phyloP scores from a whole-genome alignment of 2,113 vertebrate genomes.

The Lanius ludovicianus region DNA sequence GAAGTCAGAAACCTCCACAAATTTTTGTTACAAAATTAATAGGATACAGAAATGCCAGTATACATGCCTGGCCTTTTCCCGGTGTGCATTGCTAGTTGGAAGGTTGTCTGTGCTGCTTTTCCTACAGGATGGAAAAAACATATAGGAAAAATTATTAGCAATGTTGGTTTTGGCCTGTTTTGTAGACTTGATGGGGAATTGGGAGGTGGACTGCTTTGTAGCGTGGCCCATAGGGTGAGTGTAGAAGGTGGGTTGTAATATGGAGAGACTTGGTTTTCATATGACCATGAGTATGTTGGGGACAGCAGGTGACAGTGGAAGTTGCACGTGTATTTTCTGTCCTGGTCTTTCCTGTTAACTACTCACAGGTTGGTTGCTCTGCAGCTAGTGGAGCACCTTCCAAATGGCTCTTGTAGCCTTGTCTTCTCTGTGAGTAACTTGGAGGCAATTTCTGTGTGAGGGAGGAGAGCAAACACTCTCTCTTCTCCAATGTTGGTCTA shows the following conservation, averaged over 20 bases:
- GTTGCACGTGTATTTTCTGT: accelerated
- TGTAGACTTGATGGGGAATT: background rate
- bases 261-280: accelerated
- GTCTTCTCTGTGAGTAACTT: background rate
- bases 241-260: background rate
- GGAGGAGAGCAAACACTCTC: background rate
- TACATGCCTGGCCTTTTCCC: accelerated
- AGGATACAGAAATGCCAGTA: accelerated
- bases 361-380: background rate
- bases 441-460: background rate
- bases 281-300: accelerated
- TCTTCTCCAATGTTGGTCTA: background rate
- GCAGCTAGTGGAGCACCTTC: accelerated
- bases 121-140: background rate
- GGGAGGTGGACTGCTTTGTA: background rate
- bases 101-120: background rate
- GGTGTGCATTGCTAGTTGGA: background rate
- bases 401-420: accelerated
- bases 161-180: background rate
- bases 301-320: background rate
- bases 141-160: accelerated
- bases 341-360: background rate
- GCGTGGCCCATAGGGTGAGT: accelerated
- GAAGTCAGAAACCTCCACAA: background rate
- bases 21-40: background rate